These are phyloP conservation scores for Cosmorhoe ocellata DNA, from an alignment of 2,888 invertebrate species.

Conservation along the genomic window DNA sequence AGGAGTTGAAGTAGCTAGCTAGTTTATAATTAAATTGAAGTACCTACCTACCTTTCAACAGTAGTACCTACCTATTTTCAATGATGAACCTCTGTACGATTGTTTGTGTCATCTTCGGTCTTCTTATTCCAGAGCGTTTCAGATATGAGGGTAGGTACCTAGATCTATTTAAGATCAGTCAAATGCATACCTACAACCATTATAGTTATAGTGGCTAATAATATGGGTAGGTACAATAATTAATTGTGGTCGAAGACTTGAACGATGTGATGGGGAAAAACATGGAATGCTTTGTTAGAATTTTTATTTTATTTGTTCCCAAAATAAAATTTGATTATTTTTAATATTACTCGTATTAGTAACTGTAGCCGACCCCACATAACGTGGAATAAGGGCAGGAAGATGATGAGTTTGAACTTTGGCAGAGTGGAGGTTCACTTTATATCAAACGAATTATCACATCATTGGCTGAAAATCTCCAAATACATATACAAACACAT, in stretches of 20 bases:
- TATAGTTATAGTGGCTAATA: slow-evolving; percentile 8
- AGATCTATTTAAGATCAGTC: slow-evolving; percentile 1
- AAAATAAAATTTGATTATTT: no score
- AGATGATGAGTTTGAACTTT: no score
- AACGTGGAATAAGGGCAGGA: no score
- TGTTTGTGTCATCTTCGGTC: background rate
- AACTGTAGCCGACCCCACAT: no score
- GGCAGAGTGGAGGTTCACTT: no score
- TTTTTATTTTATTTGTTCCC: no score
- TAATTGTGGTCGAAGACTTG: slow-evolving; percentile 52
- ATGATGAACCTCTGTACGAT: background rate
- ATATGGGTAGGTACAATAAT: slow-evolving; percentile 50
- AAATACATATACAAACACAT: no score
- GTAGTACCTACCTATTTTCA: background rate
- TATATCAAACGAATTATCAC: no score
- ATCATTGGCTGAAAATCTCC: no score
- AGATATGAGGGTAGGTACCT: no score
- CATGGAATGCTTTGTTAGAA: background rate
- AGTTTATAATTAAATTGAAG: background rate
- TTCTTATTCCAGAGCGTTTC: background rate
- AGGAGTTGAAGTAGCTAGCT: background rate
- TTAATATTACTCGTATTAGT: no score
- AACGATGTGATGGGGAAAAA: slow-evolving; percentile 1
- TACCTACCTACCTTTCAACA: background rate
- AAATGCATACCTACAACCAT: background rate